Evolutionary conservation across 2,888 invertebrate species (phyloP).

Genomic region (Sarcophaga rosellei): DNA sequence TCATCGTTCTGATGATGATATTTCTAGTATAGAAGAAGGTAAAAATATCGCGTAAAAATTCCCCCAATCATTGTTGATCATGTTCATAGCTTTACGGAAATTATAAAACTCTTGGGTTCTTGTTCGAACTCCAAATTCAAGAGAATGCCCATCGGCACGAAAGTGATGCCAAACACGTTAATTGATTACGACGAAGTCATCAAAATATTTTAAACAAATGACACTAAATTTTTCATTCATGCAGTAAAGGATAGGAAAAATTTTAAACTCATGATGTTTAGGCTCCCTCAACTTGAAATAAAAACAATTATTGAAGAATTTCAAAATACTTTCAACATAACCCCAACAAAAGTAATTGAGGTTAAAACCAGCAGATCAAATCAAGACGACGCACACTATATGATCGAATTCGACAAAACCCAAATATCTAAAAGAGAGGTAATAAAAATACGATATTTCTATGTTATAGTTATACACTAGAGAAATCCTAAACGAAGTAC

Average conservation of each 20-base stretch:
- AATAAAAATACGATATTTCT: too few species aligned
- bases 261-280: background rate
- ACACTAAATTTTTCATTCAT: background rate
- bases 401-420: background rate
- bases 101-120: constrained; percentile 8
- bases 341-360: background rate
- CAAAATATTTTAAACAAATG: background rate
- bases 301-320: constrained; percentile 6
- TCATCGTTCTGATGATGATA: too few species aligned
- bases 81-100: background rate
- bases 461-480: background rate
- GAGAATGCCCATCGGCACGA: constrained; percentile 4
- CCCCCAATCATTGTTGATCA: constrained; percentile 27
- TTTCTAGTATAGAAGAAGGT: too few species aligned
- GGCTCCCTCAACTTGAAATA: too few species aligned
- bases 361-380: background rate
- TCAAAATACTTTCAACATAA: background rate
- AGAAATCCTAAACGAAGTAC: constrained; percentile 10
- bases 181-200: background rate
- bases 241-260: background rate
- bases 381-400: constrained; percentile 2
- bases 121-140: constrained; percentile 7
- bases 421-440: background rate
- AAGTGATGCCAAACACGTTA: background rate
- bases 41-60: background rate